Evolutionary conservation across 2,113 vertebrate genomes (phyloP).

Genomic region (Chiloscyllium plagiosum): DNA sequence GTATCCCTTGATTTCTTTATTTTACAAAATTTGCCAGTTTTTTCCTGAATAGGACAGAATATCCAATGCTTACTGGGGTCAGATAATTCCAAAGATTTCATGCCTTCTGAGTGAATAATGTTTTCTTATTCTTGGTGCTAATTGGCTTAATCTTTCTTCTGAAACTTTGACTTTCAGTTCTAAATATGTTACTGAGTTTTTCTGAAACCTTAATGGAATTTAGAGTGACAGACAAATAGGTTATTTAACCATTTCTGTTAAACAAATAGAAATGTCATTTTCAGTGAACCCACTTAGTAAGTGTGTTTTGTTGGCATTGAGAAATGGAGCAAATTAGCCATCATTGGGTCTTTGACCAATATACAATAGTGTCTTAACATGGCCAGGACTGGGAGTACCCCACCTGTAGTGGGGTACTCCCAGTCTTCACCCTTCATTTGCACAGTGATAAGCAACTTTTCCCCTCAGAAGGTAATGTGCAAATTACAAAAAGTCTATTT

Average conservation of each 20-base stretch:
- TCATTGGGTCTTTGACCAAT: neutral
- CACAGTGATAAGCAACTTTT: neutral
- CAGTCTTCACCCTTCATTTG: neutral
- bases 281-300: neutral
- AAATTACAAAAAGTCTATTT: neutral
- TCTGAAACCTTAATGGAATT: neutral
- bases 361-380: neutral
- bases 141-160: too few species aligned
- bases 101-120: too few species aligned
- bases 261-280: neutral
- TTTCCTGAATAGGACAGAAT: too few species aligned
- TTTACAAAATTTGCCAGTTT: too few species aligned
- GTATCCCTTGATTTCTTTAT: too few species aligned
- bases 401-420: too few species aligned
- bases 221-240: neutral
- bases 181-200: neutral
- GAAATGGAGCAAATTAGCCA: neutral
- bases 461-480: neutral
- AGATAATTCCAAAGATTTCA: too few species aligned
- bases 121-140: too few species aligned
- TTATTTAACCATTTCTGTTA: neutral
- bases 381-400: neutral
- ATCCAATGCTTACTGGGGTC: too few species aligned
- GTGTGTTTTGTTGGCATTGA: neutral
- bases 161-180: too few species aligned